A percentile compares a stretch with the other conserved stretches of the same genome.
phyloP scores from a whole-genome alignment of 2,797 vertebrate species.

The Sebastiscus tertius region DNA sequence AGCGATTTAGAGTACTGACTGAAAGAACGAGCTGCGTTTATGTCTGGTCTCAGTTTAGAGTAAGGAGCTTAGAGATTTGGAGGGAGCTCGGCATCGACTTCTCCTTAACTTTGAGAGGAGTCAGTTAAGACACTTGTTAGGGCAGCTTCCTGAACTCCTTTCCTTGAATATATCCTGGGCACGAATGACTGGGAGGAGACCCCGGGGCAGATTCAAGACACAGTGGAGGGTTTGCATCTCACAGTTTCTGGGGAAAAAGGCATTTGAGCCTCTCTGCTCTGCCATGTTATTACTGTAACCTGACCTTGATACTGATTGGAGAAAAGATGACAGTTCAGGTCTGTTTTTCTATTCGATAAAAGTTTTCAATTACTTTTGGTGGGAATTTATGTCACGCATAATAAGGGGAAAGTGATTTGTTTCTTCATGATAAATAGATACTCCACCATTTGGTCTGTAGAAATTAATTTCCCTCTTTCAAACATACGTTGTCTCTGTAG shows the following conservation, averaged over 20 bases:
- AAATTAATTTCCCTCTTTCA: not conserved
- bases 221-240: not conserved
- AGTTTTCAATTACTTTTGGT: not conserved
- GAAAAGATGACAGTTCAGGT: not conserved
- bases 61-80: not conserved
- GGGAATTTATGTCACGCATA: not conserved
- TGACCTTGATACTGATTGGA: not conserved
- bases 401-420: not conserved
- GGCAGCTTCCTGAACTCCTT: not conserved
- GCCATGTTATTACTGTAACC: not conserved
- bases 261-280: not conserved
- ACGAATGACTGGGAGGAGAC: conserved; percentile 6
- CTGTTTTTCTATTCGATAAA: not conserved
- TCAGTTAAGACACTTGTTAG: not conserved
- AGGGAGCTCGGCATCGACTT: not conserved
- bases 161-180: not conserved
- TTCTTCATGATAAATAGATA: not conserved
- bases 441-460: too few relatives aligned
- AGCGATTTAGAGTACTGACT: not conserved
- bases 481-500: not conserved
- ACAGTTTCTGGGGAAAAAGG: not conserved
- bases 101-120: not conserved
- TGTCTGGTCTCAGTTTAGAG: not conserved
- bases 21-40: not conserved
- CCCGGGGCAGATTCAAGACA: conserved; percentile 4